Conservation (phyloP, 2,888 invertebrate genomes). For the Lagria hirta region DNA sequence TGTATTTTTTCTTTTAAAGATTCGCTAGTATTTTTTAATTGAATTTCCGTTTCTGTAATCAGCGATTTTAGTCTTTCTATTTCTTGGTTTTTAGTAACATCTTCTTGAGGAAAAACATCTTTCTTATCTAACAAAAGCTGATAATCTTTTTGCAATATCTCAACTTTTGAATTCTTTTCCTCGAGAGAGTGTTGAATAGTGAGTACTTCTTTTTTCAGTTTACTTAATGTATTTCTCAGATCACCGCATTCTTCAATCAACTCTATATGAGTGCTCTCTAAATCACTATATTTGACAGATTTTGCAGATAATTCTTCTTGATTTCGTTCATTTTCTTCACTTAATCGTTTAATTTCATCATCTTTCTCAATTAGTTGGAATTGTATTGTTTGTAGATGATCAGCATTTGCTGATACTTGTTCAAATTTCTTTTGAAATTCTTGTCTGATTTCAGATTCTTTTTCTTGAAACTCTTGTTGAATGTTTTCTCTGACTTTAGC, state of each 20-base stretch:
- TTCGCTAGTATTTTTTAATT: too few relatives aligned
- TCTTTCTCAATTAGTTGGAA: conserved; percentile 56
- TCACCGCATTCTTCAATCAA: conserved; percentile 43
- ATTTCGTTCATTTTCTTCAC: conserved; percentile 53
- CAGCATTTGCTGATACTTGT: conserved; percentile 36
- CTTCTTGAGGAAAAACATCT: too few relatives aligned
- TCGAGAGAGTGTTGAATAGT: too few relatives aligned
- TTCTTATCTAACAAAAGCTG: too few relatives aligned
- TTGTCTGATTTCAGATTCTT: conserved; percentile 35
- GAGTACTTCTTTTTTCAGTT: conserved; percentile 37
- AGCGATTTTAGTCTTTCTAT: too few relatives aligned
- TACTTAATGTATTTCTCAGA: conserved; percentile 30
- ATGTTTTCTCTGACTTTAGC: conserved; percentile 43
- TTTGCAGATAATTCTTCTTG: conserved; percentile 43
- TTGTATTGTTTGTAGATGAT: conserved; percentile 52
- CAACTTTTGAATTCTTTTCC: too few relatives aligned
- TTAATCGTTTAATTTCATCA: conserved; percentile 46
- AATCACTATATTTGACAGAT: conserved; percentile 35
- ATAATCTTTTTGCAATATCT: too few relatives aligned
- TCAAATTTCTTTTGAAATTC: conserved; percentile 43
- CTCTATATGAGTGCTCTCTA: conserved; percentile 47
- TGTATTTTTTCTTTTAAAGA: conserved; percentile 1
- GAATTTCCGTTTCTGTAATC: too few relatives aligned
- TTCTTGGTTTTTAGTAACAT: too few relatives aligned
- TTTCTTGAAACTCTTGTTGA: conserved; percentile 35